These are phyloP conservation scores for Calameuta filiformis DNA, from an alignment of 2,888 invertebrate species.

Conservation along the genomic window DNA sequence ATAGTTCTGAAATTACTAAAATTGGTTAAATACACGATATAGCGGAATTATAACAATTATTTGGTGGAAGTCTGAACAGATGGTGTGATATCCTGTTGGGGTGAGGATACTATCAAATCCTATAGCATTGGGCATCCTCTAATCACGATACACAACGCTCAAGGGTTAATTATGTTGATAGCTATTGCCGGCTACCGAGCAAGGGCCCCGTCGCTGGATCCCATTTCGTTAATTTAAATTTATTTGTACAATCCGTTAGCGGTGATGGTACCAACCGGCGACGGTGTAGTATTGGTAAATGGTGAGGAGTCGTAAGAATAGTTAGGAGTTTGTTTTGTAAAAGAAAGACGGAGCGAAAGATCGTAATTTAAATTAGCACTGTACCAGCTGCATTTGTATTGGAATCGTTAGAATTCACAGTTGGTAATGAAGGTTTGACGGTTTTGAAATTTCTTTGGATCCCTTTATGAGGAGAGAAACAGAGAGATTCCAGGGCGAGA, in stretches of 20 bases:
- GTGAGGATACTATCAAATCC: slow-evolving; percentile 32
- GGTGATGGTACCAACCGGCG: too few relatives aligned
- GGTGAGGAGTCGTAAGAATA: too few relatives aligned
- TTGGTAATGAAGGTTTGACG: neutral
- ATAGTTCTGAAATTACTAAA: too few relatives aligned
- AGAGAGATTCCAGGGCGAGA: neutral
- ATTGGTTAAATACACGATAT: too few relatives aligned
- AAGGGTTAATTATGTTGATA: slow-evolving; percentile 55
- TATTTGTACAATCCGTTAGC: slow-evolving; percentile 41
- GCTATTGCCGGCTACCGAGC: slow-evolving; percentile 47
- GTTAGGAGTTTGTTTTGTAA: too few relatives aligned
- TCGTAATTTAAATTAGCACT: slow-evolving; percentile 52
- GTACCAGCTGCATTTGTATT: slow-evolving; percentile 26
- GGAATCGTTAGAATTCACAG: slow-evolving; percentile 2
- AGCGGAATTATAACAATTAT: too few relatives aligned
- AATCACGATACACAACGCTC: slow-evolving; percentile 53
- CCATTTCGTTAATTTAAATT: slow-evolving; percentile 55
- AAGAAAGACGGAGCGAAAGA: slow-evolving; percentile 21
- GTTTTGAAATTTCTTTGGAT: slow-evolving; percentile 26
- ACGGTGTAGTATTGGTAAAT: too few relatives aligned
- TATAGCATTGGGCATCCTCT: slow-evolving; percentile 41
- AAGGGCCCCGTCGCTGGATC: slow-evolving; percentile 37
- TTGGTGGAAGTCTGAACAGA: too few relatives aligned
- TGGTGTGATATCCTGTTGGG: too few relatives aligned
- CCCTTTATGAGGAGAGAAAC: neutral